A percentile compares a stretch with the other conserved stretches of the same genome.
These are phyloP conservation scores for Crocodylus rhombifer DNA, from an alignment of 2,797 vertebrate genomes.

Conservation along the genomic window DNA sequence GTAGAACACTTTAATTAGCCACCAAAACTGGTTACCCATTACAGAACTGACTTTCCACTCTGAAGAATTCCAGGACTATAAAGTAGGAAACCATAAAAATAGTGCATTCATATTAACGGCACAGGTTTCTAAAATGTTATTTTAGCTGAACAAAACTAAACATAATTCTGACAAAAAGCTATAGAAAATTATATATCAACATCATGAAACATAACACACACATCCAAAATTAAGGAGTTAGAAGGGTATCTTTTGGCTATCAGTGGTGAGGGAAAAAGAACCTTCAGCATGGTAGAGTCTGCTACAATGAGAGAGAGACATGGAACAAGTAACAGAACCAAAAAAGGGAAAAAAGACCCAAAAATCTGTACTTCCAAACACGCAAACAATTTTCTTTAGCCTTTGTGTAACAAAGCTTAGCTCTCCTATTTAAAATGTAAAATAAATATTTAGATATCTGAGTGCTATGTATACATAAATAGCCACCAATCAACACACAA, in stretches of 20 bases:
- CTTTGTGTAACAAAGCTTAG: neutral
- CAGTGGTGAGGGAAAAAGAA: rapidly evolving
- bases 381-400: neutral
- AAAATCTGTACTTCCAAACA: neutral
- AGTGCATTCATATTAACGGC: neutral
- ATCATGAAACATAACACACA: neutral
- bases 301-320: neutral
- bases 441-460: neutral
- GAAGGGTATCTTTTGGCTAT: neutral
- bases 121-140: neutral
- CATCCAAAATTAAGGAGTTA: neutral
- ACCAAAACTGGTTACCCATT: neutral
- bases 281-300: neutral
- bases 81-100: slow-evolving; percentile 14
- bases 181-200: neutral
- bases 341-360: neutral
- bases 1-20: slow-evolving; percentile 22
- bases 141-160: neutral
- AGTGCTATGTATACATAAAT: neutral
- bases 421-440: neutral
- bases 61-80: neutral
- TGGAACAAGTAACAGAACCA: neutral
- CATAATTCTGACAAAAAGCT: neutral
- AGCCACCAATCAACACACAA: neutral
- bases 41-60: neutral